These are phyloP conservation scores for Alcedo atthis DNA, from an alignment of 2,797 vertebrate genomes.

Conservation along the genomic window DNA sequence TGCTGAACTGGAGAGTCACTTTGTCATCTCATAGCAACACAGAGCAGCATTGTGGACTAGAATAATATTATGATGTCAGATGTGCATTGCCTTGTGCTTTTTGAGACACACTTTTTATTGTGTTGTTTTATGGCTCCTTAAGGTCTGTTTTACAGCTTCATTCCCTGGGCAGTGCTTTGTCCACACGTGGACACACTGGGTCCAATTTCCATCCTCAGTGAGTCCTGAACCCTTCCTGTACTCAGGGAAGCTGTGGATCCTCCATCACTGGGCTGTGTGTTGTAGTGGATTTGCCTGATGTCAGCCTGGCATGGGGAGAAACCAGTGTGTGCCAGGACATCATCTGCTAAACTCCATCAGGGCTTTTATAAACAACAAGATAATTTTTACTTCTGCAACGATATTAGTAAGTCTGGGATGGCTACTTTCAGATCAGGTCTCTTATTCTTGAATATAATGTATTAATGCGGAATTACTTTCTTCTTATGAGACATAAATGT, in stretches of 20 bases:
- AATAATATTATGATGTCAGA: fast-evolving
- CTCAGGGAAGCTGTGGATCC: background rate
- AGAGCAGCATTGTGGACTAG: background rate
- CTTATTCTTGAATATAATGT: background rate
- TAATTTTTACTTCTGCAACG: background rate
- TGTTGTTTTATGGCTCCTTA: background rate
- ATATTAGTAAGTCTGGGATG: background rate
- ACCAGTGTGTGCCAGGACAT: background rate
- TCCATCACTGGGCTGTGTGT: background rate
- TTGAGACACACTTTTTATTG: background rate
- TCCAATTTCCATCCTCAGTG: background rate
- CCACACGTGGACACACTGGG: background rate
- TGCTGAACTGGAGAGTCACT: background rate
- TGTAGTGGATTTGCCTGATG: background rate
- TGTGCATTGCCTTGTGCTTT: background rate
- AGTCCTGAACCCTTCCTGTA: background rate
- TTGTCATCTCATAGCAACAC: background rate
- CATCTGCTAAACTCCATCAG: background rate
- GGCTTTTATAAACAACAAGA: background rate
- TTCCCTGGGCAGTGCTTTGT: background rate
- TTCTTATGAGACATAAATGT: background rate
- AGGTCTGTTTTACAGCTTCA: background rate
- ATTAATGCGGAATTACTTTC: background rate
- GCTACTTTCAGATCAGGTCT: background rate
- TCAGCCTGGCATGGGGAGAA: background rate